Evolutionary conservation across 2,797 vertebrate genomes (phyloP).

Genomic region (Smutsia temminckii): DNA sequence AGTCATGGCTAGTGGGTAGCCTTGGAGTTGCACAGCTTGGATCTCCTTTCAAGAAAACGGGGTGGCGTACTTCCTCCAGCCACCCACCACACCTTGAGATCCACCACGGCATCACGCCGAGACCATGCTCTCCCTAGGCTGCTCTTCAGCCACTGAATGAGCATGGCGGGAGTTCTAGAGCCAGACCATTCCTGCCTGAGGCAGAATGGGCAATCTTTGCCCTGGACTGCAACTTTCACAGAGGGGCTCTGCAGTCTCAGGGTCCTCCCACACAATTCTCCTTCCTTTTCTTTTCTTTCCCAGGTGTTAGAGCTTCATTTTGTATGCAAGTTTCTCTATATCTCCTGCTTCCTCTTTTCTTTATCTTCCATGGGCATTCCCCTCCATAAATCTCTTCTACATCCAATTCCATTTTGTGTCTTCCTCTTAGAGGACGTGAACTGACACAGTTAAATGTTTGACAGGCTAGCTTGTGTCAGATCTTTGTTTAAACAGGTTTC

Average conservation of each 20-base stretch:
- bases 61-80: not conserved
- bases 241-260: not conserved
- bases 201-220: not conserved
- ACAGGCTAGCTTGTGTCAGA: not conserved
- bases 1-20: not conserved
- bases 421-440: not conserved
- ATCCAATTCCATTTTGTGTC: not conserved
- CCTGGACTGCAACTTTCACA: not conserved
- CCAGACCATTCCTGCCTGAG: not conserved
- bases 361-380: not conserved
- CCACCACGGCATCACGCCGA: not conserved
- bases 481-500: not conserved
- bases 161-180: not conserved
- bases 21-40: not conserved
- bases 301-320: not conserved
- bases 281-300: not conserved
- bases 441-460: not conserved
- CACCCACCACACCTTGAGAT: not conserved
- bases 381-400: not conserved
- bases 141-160: not conserved
- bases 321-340: not conserved
- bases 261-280: not conserved
- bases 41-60: not conserved
- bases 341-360: not conserved
- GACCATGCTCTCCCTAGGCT: accelerated